Conservation (phyloP, 1,140 invertebrate genomes). For the Macrostomum lignano region DNA sequence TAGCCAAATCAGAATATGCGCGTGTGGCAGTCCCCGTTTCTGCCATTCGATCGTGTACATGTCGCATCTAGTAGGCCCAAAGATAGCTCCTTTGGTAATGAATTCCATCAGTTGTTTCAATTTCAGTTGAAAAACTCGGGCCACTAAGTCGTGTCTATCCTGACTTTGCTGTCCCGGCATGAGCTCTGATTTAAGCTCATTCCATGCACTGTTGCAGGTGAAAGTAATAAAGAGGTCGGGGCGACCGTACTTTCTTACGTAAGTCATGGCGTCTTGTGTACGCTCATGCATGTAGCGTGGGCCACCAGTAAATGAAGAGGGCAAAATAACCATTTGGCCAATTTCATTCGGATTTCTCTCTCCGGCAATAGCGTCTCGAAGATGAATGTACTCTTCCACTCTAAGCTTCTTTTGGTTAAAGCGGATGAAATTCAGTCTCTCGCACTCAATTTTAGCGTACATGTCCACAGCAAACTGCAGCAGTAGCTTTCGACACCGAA, state of each 20-base stretch:
- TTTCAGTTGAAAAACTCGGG: constrained; percentile 30
- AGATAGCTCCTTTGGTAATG: constrained; percentile 15
- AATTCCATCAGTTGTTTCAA: constrained; percentile 26
- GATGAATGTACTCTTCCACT: constrained; percentile 11
- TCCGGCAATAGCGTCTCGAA: constrained; percentile 9
- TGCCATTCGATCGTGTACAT: constrained; percentile 31
- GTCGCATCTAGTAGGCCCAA: constrained; percentile 16
- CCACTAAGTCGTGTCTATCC: constrained; percentile 26
- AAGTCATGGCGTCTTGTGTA: constrained; percentile 29
- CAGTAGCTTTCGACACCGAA: constrained; percentile 17
- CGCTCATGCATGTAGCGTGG: constrained; percentile 27
- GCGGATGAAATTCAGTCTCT: constrained; percentile 12
- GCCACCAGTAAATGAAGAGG: constrained; percentile 18
- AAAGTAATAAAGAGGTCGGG: constrained; percentile 30
- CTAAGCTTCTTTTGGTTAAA: constrained; percentile 11
- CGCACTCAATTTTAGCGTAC: constrained; percentile 20
- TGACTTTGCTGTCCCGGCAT: constrained; percentile 11
- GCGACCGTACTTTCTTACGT: constrained; percentile 26
- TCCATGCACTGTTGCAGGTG: constrained; percentile 31
- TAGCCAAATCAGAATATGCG: constrained; percentile 29
- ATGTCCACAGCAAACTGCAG: constrained; percentile 25
- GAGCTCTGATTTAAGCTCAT: constrained; percentile 19
- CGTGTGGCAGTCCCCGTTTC: constrained; percentile 31
- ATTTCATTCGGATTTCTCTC: constrained; percentile 10
- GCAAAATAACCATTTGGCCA: constrained; percentile 21